phyloP scores from a whole-genome alignment of 2,113 vertebrate species.

The Diadophis punctatus region DNA sequence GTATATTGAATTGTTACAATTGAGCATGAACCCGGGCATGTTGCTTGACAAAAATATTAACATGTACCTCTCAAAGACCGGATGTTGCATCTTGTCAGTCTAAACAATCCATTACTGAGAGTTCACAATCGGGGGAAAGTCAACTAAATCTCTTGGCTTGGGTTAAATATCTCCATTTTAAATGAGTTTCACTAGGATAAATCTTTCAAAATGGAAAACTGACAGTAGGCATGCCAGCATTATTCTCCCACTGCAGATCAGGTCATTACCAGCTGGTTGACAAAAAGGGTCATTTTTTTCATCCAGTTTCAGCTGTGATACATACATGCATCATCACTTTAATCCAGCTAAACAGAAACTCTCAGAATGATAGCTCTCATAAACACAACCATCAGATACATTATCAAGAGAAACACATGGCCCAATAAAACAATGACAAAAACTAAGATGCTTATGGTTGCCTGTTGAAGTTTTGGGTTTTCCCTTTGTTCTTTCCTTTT shows the following conservation, averaged over 20 bases:
- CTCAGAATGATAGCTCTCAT: not conserved
- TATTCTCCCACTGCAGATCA: constrained; percentile 33
- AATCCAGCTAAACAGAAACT: not conserved
- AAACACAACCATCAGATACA: not conserved
- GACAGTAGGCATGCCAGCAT: constrained; percentile 36
- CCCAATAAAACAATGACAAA: not conserved
- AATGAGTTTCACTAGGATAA: constrained; percentile 32
- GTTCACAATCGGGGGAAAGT: constrained; percentile 56
- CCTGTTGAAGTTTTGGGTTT: not conserved
- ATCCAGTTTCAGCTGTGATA: constrained; percentile 18
- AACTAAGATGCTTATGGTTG: not conserved
- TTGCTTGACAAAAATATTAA: constrained; percentile 44
- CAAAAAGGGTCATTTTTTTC: constrained; percentile 61
- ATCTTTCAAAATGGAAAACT: constrained; percentile 42
- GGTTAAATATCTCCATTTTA: constrained; percentile 52
- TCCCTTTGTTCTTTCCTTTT: not conserved
- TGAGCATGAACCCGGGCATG: constrained; percentile 27
- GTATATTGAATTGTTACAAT: constrained; percentile 58
- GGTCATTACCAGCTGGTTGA: constrained; percentile 15
- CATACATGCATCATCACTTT: not conserved
- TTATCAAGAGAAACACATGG: not conserved
- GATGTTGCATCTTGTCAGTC: constrained; percentile 41
- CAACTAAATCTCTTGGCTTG: constrained; percentile 43
- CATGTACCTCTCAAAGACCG: constrained; percentile 30
- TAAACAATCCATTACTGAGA: constrained; percentile 42